Base-by-base conservation (phyloP, 2,888 invertebrate genomes). In the Ectemnius cavifrons region DNA sequence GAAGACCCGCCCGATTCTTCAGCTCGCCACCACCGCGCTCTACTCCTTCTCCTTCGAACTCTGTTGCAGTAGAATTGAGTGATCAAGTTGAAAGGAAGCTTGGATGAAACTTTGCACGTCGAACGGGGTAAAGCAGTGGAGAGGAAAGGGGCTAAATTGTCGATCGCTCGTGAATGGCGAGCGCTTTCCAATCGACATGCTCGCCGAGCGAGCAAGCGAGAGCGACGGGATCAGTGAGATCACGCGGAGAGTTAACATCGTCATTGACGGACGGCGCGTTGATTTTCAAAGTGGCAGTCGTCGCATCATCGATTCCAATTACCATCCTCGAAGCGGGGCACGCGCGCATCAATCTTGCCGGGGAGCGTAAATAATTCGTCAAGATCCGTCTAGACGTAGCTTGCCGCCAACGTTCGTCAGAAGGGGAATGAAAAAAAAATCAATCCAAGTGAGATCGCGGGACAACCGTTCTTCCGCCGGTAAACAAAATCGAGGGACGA, bases 1-100 rank as follows among this genome's bases (percentile, higher is more conserved):
- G 64, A 52, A 67, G 64, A 68, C 45, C 20, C 11, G 45, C 52
- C 59, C 8, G 6, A 18, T 28, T 18, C 20, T 28, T 52, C 1
- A 56, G 52, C 20, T 74, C 75, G 71, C 79, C 74, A 82, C 77
- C 79, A 79, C 71, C 79, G 70, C 71, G 65, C 63, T 6, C n/a
- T 3, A 23, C 16, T 52, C n/a, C 68, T 28, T 13, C 13, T 27
- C 45, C 18, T 52, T 52, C 47, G n/a, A 52, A 60, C 66, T 62
- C 52, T 67, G 60, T 71, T 63, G 45, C 57, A 27, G 28, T 23
- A 20, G 63, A 61, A 77, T 77, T 77, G 71, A 75, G 76, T 47
- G 75, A 75, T 75, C 57, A 61, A 67, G 52, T 52, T 52, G 52
- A 16, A 16, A 52, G 52, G n/a, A 14, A 16, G 16, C 52, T 16